phyloP scores from a whole-genome alignment of 2,113 vertebrate genomes.

The Stigmatopora argus region DNA sequence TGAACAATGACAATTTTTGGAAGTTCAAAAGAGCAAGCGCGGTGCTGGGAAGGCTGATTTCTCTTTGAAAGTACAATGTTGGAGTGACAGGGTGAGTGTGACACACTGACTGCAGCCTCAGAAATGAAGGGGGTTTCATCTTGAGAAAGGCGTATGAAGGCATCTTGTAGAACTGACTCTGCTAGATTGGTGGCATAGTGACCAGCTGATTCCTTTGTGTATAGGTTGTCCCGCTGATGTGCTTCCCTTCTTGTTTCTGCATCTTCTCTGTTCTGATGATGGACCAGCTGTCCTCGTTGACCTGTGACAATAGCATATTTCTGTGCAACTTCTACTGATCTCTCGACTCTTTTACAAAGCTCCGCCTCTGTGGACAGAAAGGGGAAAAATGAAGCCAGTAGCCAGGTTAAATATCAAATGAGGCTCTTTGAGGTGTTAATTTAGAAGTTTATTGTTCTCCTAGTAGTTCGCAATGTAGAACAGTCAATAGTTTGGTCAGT shows the following conservation, averaged over 20 bases:
- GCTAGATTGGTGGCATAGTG: conserved; percentile 89
- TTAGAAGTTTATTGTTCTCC: not conserved
- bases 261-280: conserved; percentile 55
- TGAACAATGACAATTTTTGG: conserved; percentile 95
- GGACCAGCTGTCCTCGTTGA: conserved; percentile 55
- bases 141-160: conserved; percentile 88
- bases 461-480: conserved; percentile 1
- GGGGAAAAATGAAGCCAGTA: conserved; percentile 19
- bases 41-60: conserved; percentile 57
- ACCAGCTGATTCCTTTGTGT: conserved; percentile 69
- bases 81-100: conserved; percentile 43
- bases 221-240: conserved; percentile 26
- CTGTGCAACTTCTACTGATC: conserved; percentile 59
- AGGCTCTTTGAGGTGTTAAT: not conserved
- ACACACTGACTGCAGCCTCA: conserved; percentile 73
- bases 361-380: conserved; percentile 59
- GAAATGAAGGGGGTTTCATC: conserved; percentile 74
- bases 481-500: not conserved
- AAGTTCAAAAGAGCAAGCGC: conserved; percentile 82
- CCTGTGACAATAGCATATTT: conserved; percentile 52
- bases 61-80: conserved; percentile 36
- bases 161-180: conserved; percentile 91
- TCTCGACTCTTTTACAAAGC: conserved; percentile 42
- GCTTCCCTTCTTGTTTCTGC: conserved; percentile 51
- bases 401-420: not conserved